These are phyloP conservation scores for Panzeria rudis DNA, from an alignment of 2,888 invertebrate genomes.

Conservation along the genomic window DNA sequence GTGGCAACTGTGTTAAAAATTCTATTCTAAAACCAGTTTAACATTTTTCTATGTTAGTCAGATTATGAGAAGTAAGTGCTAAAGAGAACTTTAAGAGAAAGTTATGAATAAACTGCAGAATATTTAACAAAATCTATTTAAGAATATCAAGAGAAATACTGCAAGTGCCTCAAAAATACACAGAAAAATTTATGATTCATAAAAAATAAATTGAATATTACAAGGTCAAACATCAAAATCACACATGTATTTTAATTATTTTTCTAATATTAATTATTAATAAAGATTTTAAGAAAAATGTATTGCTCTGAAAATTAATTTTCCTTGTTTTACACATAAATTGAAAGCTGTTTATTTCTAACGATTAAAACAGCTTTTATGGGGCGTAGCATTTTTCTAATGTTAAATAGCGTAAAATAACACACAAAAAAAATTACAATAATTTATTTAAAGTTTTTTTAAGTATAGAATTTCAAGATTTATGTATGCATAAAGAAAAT, in stretches of 20 bases:
- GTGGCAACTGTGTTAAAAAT: neutral
- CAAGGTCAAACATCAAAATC: slow-evolving; percentile 23
- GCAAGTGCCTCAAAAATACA: neutral
- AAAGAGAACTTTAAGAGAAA: neutral
- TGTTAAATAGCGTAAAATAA: neutral
- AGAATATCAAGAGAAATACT: neutral
- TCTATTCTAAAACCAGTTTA: neutral
- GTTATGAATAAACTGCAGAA: neutral
- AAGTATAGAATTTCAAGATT: neutral
- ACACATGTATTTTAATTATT: too few relatives aligned
- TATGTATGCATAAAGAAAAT: neutral
- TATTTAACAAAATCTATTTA: neutral
- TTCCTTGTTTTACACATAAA: neutral
- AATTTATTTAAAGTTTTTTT: neutral
- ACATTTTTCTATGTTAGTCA: neutral
- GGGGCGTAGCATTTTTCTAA: neutral
- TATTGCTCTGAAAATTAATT: too few relatives aligned
- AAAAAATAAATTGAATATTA: neutral
- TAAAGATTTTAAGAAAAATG: slow-evolving; percentile 4
- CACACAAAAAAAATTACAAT: neutral
- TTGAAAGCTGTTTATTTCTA: slow-evolving; percentile 3
- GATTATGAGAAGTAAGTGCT: neutral
- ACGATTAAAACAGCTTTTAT: neutral
- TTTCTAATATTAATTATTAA: neutral
- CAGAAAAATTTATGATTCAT: slow-evolving; percentile 5